phyloP scores from a whole-genome alignment of 2,113 vertebrate genomes.

The human region GRCh38 chr22:33295501-33296000 shows the following conservation, averaged over 20 bases:
- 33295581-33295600: background rate
- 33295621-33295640: background rate
- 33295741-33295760: background rate
- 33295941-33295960: background rate
- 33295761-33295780: background rate
- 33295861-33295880: background rate
- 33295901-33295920: background rate
- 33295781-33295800: accelerated
- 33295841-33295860: too few species aligned
- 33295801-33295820: accelerated
- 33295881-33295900: background rate
- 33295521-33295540: background rate
- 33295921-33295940: background rate
- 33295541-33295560: background rate
- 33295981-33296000: too few species aligned
- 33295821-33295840: background rate
- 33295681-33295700: constrained; percentile 1
- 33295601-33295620: accelerated
- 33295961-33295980: background rate
- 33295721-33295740: background rate
- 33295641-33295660: background rate
- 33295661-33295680: background rate
- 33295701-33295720: background rate
- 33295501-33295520: background rate
- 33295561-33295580: background rate